Evolutionary conservation across 2,888 invertebrate genomes (phyloP).

Genomic region (Drosophila rubida): DNA sequence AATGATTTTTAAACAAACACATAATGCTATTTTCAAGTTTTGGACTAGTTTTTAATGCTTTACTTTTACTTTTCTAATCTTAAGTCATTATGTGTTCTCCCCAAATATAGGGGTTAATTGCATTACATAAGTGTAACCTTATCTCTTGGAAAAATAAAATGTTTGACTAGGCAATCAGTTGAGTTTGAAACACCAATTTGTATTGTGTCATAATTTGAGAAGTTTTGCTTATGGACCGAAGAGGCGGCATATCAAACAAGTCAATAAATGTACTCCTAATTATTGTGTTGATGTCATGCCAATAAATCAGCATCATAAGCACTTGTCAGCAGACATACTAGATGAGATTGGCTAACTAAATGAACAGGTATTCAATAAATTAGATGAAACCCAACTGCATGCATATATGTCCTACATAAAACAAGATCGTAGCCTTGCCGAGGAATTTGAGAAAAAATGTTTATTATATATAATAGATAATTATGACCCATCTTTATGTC

Average conservation of each 20-base stretch:
- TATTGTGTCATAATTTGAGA: constrained; percentile 12
- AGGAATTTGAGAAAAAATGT: constrained; percentile 64
- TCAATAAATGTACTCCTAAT: constrained; percentile 31
- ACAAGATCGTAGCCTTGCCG: constrained; percentile 70
- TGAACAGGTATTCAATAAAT: constrained; percentile 10
- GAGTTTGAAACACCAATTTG: background rate
- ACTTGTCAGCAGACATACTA: constrained; percentile 33
- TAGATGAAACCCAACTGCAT: constrained; percentile 37
- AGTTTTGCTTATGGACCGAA: constrained; percentile 5
- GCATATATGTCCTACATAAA: constrained; percentile 69
- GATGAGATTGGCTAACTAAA: constrained; percentile 31
- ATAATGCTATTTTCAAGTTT: background rate
- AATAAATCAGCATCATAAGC: constrained; percentile 61
- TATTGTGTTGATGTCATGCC: constrained; percentile 39
- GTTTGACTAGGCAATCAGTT: background rate
- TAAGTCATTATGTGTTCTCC: too few relatives aligned
- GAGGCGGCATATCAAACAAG: constrained; percentile 48
- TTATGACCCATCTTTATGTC: constrained; percentile 72
- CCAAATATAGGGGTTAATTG: too few relatives aligned
- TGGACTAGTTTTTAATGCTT: background rate
- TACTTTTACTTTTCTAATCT: background rate
- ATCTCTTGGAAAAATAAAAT: background rate
- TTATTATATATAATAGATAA: constrained; percentile 63
- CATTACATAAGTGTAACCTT: too few relatives aligned
- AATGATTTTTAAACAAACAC: background rate